These are phyloP conservation scores for Chlorodrepanis virens DNA, from an alignment of 2,113 vertebrate species.

Conservation along the genomic window DNA sequence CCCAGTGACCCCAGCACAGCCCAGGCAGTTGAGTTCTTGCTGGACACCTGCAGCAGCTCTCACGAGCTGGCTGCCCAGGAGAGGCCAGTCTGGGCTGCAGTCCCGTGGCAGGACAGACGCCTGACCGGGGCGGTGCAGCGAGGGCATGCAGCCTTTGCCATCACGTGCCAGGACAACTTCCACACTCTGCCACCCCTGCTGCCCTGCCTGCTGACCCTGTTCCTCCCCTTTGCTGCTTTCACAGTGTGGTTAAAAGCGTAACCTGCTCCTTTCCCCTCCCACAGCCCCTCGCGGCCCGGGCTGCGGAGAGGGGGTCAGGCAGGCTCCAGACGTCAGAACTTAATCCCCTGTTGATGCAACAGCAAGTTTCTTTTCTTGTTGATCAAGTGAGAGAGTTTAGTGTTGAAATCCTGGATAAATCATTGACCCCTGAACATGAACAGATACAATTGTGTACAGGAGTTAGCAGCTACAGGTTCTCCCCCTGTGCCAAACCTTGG, in stretches of 20 bases:
- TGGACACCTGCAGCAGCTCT: background rate
- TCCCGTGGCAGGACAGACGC: background rate
- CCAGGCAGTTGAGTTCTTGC: background rate
- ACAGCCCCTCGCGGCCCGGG: accelerated
- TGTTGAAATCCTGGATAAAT: background rate
- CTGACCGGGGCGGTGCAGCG: accelerated
- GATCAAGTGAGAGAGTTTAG: background rate
- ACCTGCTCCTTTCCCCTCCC: background rate
- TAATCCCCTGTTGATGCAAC: constrained; percentile 43
- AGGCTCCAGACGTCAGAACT: background rate
- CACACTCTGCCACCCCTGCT: background rate
- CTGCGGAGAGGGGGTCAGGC: background rate
- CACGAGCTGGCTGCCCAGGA: accelerated
- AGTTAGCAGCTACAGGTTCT: background rate
- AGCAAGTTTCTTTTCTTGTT: constrained; percentile 22
- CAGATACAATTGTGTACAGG: background rate
- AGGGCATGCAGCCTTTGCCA: background rate
- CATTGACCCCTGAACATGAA: background rate
- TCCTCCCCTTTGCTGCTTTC: background rate
- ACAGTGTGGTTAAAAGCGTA: background rate
- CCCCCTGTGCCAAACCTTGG: accelerated
- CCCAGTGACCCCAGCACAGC: background rate
- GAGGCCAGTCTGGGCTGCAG: accelerated
- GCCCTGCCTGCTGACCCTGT: background rate
- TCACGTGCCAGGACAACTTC: background rate